phyloP scores from a whole-genome alignment of 2,888 invertebrate genomes.

The Pristionchus entomophagus region DNA sequence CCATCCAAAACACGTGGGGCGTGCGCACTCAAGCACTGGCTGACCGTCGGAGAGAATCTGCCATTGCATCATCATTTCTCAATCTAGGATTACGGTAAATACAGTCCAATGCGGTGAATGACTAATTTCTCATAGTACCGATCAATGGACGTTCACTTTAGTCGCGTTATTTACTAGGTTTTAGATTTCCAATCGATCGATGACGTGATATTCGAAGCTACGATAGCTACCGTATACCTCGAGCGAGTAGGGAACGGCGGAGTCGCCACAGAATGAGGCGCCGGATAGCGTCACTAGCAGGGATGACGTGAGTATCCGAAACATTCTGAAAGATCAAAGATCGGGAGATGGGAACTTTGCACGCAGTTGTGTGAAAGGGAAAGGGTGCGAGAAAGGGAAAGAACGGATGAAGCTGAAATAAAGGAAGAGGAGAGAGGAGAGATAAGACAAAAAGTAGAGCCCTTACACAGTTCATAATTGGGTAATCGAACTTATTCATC shows the following conservation, averaged over 20 bases:
- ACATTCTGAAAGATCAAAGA: constrained; percentile 34
- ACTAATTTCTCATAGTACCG: too few relatives aligned
- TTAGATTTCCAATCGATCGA: too few relatives aligned
- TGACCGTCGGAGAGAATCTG: constrained; percentile 62
- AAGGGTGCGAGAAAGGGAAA: not conserved
- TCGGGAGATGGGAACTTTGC: not conserved
- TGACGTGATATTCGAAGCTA: not conserved
- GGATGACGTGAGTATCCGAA: constrained; percentile 8
- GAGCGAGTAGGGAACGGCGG: constrained; percentile 3
- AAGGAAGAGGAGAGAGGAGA: not conserved
- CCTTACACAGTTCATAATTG: not conserved
- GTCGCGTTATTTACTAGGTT: too few relatives aligned
- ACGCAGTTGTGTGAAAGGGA: not conserved
- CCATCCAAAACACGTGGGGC: constrained; percentile 74
- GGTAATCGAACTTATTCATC: too few relatives aligned
- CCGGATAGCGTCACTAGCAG: not conserved
- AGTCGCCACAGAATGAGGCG: constrained; percentile 42
- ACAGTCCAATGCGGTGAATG: too few relatives aligned
- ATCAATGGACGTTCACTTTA: too few relatives aligned
- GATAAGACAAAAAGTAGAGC: not conserved
- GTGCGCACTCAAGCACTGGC: constrained; percentile 68
- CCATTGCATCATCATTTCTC: not conserved
- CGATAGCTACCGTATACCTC: constrained; percentile 19
- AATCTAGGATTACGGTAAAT: not conserved
- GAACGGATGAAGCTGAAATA: not conserved